Evolutionary conservation across 1,140 invertebrate genomes (phyloP).

Genomic region (Diorhabda carinulata): DNA sequence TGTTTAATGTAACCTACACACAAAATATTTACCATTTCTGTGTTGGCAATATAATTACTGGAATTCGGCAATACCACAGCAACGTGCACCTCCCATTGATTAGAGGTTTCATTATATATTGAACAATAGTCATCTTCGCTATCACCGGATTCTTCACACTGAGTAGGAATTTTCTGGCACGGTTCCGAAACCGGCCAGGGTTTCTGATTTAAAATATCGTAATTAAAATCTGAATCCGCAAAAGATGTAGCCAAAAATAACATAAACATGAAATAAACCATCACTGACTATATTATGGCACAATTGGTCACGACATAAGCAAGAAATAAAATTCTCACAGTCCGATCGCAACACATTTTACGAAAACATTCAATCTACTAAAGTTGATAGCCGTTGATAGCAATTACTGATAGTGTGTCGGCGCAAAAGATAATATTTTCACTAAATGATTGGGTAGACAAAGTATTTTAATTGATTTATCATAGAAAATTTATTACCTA

Average conservation of each 20-base stretch:
- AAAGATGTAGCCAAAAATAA: constrained; percentile 7
- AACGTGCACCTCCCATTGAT: constrained; percentile 32
- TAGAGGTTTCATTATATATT: constrained; percentile 19
- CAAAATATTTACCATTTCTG: constrained; percentile 33
- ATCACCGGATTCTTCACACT: neutral
- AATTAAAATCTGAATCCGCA: constrained; percentile 19
- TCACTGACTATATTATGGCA: constrained; percentile 17
- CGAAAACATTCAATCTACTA: constrained; percentile 29
- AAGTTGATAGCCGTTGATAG: constrained; percentile 33
- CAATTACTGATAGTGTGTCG: constrained; percentile 35
- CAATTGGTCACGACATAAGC: constrained; percentile 10
- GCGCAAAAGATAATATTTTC: constrained; percentile 18
- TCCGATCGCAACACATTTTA: constrained; percentile 32
- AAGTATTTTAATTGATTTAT: constrained; percentile 18
- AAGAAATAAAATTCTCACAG: constrained; percentile 13
- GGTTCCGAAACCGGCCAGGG: constrained; percentile 21
- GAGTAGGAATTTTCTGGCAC: neutral
- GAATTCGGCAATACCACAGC: constrained; percentile 36
- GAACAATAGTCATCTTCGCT: too few species aligned
- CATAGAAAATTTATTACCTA: constrained; percentile 10
- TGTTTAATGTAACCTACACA: neutral
- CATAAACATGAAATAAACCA: constrained; percentile 20
- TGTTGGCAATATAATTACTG: constrained; percentile 36
- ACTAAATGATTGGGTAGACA: constrained; percentile 16
- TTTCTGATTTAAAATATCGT: constrained; percentile 11